Evolutionary conservation across 1,140 invertebrate genomes (phyloP).

Genomic region (Ceratosolen solmsi): DNA sequence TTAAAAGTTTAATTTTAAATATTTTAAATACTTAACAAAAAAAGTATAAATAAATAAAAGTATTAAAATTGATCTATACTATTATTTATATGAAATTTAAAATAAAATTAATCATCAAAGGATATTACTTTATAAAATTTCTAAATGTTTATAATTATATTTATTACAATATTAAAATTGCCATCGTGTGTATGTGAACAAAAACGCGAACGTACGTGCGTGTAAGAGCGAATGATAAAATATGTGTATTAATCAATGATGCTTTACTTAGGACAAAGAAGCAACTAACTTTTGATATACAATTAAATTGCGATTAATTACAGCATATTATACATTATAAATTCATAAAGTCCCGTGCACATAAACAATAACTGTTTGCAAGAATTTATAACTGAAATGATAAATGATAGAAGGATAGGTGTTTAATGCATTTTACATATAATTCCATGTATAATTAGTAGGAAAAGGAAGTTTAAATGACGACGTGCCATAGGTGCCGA

Average conservation of each 20-base stretch:
- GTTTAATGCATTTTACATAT: neutral
- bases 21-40: no score
- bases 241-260: no score
- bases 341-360: neutral
- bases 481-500: conserved; percentile 45
- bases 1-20: no score
- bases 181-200: neutral
- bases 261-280: no score
- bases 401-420: conserved; percentile 39
- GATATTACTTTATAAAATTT: neutral
- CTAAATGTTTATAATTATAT: neutral
- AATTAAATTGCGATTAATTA: neutral
- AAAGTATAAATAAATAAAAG: no score
- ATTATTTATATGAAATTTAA: neutral
- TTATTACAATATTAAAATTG: neutral
- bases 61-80: no score
- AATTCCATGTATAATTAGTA: conserved; percentile 15
- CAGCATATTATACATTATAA: neutral
- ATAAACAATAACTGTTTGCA: conserved; percentile 19
- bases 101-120: no score
- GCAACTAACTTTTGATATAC: neutral
- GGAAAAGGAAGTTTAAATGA: conserved; percentile 41
- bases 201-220: no score
- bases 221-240: no score
- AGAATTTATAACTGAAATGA: conserved; percentile 51